Evolutionary conservation across 1,140 invertebrate genomes (phyloP), one percentile per base, ranked within the genome.

Genomic region (Drosophila parvula): DNA sequence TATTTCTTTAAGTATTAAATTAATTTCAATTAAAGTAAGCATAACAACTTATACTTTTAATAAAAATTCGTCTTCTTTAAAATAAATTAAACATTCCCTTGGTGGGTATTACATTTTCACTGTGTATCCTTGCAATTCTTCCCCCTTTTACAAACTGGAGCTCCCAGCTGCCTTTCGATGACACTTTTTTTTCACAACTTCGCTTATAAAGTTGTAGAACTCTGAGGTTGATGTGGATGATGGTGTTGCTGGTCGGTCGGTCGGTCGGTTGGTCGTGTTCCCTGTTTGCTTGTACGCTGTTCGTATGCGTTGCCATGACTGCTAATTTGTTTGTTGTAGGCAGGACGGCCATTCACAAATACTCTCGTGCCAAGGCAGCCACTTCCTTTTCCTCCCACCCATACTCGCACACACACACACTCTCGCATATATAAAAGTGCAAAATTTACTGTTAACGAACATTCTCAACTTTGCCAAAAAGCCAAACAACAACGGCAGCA

Each of bases 381-480:
- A 53, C 51, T 53, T 53, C 51, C 51, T 53, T 53, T 53, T 53
- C 16, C 50, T 34, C 30, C 12, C 16, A 4, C 43, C 32, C 27
- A 44, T 34, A 44, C 28, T 40, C 45, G 16, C 16, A 59, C 28
- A 45, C 60, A 55, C 12, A 45, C 30, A 27, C 53, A 12, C 53
- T 14, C 32, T 1, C 8, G 9, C 16, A 36, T n/a, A 43, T 71
- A 70, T 71, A 63, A 71, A 69, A 88, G 83, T 83, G 79, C 83
- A 88, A 89, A 88, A 80, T 89, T 80, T 88, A 81, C 83, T 88
- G 84, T 88, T 88, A 88, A 89, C 84, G 77, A 68, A 89, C 77
- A 81, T 88, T 88, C 79, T 89, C 80, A 89, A 89, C 80, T 89
- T 89, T 80, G 84, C 84, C 84, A 88, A 89, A 88, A 88, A 88